Base-by-base conservation (phyloP, 2,888 invertebrate genomes). In the Cyrtodaria siliqua region DNA sequence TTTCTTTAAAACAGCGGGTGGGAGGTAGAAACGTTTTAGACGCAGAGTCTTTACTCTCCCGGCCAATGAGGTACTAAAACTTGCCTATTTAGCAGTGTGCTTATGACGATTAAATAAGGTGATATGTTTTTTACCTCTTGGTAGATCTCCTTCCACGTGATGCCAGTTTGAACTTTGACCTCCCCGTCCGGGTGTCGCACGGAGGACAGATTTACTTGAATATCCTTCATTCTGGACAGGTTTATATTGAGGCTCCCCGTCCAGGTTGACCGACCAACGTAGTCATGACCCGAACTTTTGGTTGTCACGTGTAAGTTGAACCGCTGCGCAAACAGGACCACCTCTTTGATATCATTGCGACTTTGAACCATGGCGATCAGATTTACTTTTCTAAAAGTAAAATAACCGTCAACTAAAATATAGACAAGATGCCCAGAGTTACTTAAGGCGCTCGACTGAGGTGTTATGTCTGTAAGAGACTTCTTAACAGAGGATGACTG, bases 251-350 rank as follows among this genome's bases (percentile, higher is more conserved):
- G 29, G 42, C 74, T 69, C 0, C 78, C 81, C 18, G 79, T 74
- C 59, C 72, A 75, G 0, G 85, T 83, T 0, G 83, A 85, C 1
- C 86, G 66, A 6, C 87, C 87, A 14, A 78, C 66, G 59, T 64
- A 86, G 27, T 84, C 83, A 44, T 86, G 86, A 12, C 87, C 86
- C 20, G 84, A 80, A 27, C 83, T 82, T 9, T 75, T 63, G 0
- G 86, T 73, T 2, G 82, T 72, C 56, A 87, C 67, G 29, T 68
- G 70, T 8, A 85, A 53, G 33, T 86, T 81, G 68, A 63, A 68
- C 56, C 72, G 47, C 26, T 63, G 68, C 59, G 87, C 86, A 64
- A 86, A 86, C 24, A 66, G 23, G 12, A 87, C 50, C 14, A 79
- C 64, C 18, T 72, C 55, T 55, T 82, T 71, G 2, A 87, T 77